Percentiles rank a stretch among this genome's conserved stretches.
phyloP scores from a whole-genome alignment of 2,888 invertebrate species.

The Pediacus dermestoides region DNA sequence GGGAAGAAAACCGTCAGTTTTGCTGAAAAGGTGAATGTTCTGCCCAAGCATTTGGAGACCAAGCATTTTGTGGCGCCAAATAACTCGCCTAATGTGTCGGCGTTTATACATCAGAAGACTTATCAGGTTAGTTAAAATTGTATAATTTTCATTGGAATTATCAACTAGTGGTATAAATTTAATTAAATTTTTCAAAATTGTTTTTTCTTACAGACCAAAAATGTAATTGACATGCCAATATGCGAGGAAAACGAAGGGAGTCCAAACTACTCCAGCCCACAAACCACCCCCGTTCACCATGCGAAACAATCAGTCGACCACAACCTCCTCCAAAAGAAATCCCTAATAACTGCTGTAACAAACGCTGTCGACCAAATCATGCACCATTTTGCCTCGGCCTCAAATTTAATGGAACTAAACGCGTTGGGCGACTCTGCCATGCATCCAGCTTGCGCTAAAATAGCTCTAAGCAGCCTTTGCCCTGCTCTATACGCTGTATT shows the following conservation, averaged over 20 bases:
- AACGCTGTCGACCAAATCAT: conserved; percentile 73
- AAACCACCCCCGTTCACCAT: conserved; percentile 38
- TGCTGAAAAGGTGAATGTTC: conserved; percentile 60
- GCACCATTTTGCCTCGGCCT: conserved; percentile 65
- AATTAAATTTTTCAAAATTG: no score
- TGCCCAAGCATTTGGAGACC: conserved; percentile 53
- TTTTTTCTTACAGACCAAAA: conserved; percentile 50
- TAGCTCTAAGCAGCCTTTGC: conserved; percentile 72
- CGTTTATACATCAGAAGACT: conserved; percentile 56
- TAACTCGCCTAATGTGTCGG: conserved; percentile 71
- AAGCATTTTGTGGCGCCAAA: conserved; percentile 59
- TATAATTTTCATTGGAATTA: background rate
- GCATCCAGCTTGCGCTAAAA: conserved; percentile 66
- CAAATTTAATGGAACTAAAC: conserved; percentile 60
- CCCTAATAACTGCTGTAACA: conserved; percentile 68
- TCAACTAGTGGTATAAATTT: no score
- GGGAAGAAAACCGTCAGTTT: conserved; percentile 74
- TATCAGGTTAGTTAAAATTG: conserved; percentile 53
- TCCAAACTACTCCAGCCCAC: conserved; percentile 58
- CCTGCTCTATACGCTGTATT: conserved; percentile 81
- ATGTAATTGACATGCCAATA: conserved; percentile 61
- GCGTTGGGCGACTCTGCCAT: conserved; percentile 58
- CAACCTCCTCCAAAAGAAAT: conserved; percentile 62
- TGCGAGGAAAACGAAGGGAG: conserved; percentile 62
- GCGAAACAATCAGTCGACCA: conserved; percentile 27